Base-by-base conservation (phyloP, 1,140 invertebrate genomes). In the Atta colombica region DNA sequence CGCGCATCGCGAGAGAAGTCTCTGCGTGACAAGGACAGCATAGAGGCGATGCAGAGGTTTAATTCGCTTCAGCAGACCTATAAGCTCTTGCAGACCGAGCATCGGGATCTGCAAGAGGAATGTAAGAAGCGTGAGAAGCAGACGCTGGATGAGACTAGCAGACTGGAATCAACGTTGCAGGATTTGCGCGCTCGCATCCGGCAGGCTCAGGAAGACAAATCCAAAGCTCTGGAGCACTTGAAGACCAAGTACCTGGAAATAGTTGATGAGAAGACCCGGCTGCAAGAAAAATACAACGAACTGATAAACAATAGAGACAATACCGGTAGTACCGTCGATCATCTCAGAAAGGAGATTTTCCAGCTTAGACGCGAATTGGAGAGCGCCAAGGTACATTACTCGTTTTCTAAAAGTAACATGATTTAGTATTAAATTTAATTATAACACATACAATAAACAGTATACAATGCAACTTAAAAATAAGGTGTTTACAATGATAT, bases 11-110 rank as follows among this genome's bases (percentile, higher is more conserved):
- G 94, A 2, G 96, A 96, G 51, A 95, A 96, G 88, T 93, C 94
- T 0, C 78, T 95, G 0, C 89, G 95, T 18, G 95, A 96, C 51
- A 96, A 95, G 85, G 95, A 96, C 60, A 95, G 93, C 55, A 71
- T 94, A 16, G 96, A 96, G 49, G 93, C 95, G 6, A 90, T 94
- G 87, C 95, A 96, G 75, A 94, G 95, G 66, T 96, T 93, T 69
- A 95, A 95, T 49, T 94, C 96, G 0, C 82, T 96, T 21, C 94
- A 96, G 35, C 95, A 96, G 65, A 93, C 94, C 3, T 94, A 94
- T 78, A 96, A 95, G 77, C 66, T 96, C 0, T 75, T 96, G 35
- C 93, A 96, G 77, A 91, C 94, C 0, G 94, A 95, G 65, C 92
- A 94, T 35, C 90, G 94, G 61, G 95, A 95, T 75, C 71, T 95